Evolutionary conservation across 2,888 invertebrate genomes (phyloP).

Genomic region (Diogma glabrata): DNA sequence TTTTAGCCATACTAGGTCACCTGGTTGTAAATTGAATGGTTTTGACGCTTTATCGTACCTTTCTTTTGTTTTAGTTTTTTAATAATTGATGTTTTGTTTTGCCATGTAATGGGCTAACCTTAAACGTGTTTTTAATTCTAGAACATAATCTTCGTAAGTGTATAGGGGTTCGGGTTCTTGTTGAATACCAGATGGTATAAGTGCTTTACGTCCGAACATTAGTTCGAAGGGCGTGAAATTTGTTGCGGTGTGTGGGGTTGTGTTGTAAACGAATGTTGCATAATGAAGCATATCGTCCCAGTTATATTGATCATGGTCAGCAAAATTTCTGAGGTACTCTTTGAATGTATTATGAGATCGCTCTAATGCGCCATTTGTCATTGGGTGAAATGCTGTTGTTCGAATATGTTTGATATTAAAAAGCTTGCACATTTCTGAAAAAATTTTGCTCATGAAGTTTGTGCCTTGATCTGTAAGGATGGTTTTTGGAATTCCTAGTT

Average conservation of each 20-base stretch:
- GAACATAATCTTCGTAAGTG: too few relatives aligned
- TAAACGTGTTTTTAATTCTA: too few relatives aligned
- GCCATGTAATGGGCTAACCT: too few relatives aligned
- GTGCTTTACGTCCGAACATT: neutral
- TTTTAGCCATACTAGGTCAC: too few relatives aligned
- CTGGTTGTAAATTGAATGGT: too few relatives aligned
- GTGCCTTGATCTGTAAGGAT: neutral
- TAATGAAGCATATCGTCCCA: neutral
- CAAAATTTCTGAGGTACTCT: neutral
- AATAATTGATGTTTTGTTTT: too few relatives aligned
- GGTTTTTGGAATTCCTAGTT: too few relatives aligned
- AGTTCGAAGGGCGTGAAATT: neutral
- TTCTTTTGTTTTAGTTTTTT: too few relatives aligned
- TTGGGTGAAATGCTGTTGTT: neutral
- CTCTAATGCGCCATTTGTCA: neutral
- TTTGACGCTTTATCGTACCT: too few relatives aligned
- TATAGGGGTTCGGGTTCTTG: too few relatives aligned
- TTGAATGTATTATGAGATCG: neutral
- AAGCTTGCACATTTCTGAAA: neutral
- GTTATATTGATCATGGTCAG: neutral
- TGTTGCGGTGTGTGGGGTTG: too few relatives aligned
- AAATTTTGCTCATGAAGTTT: neutral
- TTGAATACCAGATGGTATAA: too few relatives aligned
- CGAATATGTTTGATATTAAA: neutral
- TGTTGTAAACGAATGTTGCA: neutral